phyloP scores from a whole-genome alignment of 2,113 vertebrate genomes.

The Callopanchax toddi region DNA sequence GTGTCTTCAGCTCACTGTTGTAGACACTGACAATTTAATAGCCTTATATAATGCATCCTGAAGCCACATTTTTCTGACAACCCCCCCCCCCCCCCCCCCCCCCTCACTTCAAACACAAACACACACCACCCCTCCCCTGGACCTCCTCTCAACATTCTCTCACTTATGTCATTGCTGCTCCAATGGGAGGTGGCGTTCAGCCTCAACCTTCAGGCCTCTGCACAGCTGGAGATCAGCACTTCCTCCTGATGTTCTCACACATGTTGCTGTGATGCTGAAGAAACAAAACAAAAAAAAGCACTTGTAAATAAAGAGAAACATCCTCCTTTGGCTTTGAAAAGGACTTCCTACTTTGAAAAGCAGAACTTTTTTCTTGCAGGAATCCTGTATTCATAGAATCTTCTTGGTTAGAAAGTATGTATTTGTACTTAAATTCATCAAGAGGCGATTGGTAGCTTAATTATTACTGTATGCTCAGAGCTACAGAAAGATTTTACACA shows the following conservation, averaged over 20 bases:
- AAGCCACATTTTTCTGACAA: slow-evolving; percentile 78
- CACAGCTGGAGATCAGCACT: slow-evolving; percentile 67
- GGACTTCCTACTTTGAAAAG: slow-evolving; percentile 16
- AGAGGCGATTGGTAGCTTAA: slow-evolving; percentile 53
- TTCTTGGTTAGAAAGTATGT: slow-evolving; percentile 43
- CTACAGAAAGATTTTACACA: slow-evolving; percentile 71
- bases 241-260: slow-evolving; percentile 49
- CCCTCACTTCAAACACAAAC: too few relatives aligned
- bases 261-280: slow-evolving; percentile 31
- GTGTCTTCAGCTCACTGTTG: slow-evolving; percentile 63
- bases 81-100: too few relatives aligned
- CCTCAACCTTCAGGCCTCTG: slow-evolving; percentile 43
- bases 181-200: slow-evolving; percentile 68
- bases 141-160: slow-evolving; percentile 50
- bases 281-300: not conserved
- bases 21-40: slow-evolving; percentile 78
- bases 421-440: slow-evolving; percentile 64
- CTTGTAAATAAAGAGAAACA: slow-evolving; percentile 34
- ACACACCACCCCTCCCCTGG: slow-evolving; percentile 54
- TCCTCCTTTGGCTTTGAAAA: slow-evolving; percentile 17
- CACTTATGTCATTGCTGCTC: slow-evolving; percentile 52
- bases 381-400: slow-evolving; percentile 38
- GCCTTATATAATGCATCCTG: slow-evolving; percentile 79
- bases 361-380: slow-evolving; percentile 21
- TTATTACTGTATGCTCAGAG: slow-evolving; percentile 70